Base-by-base conservation (phyloP, 2,888 invertebrate species). In the Melanotus villosus region DNA sequence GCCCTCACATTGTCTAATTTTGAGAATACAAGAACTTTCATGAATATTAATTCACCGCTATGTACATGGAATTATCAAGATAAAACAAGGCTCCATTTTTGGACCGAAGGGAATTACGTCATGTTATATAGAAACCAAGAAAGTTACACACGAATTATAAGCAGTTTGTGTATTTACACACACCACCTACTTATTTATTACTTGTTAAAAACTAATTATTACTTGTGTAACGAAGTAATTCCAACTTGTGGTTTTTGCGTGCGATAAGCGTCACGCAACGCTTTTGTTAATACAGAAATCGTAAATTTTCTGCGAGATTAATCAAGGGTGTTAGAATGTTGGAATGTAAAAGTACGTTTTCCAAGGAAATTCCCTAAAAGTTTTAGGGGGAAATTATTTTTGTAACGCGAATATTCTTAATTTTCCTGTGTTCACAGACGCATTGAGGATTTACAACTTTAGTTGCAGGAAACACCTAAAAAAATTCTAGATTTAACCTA, bases 61-160 rank as follows among this genome's bases (percentile, higher is more conserved):
- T 45, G 45, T 45, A 45, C 45, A 45, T 45, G 21, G 21, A 50
- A 50, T 50, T 50, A 50, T 50, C 30, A 50, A 50, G 50, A 30
- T 30, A 50, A 50, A 30, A 21, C 30, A 50, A 30, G 30, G 26
- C 50, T 50, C 30, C 50, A 50, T 50, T 30, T 50, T 30, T 50
- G 30, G 30, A 14, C 50, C 50, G 30, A 2, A n/a, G 45, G 14
- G 50, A 50, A 50, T 50, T 50, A 50, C 19, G 30, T 50, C 26
- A 50, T 30, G 30, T 26, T 26, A 50, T 26, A 50, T 50, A 50
- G 16, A 26, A 26, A 21, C 21, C 14, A 14, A 50, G 26, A 14
- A 45, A 45, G 19, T 45, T 45, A n/a, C 19, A n/a, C n/a, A n/a
- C 16, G 18, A 30, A 30, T 21, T 30, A 21, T 14, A 50, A 50